phyloP scores from a whole-genome alignment of 2,888 invertebrate genomes.

The Lasiommata megera region DNA sequence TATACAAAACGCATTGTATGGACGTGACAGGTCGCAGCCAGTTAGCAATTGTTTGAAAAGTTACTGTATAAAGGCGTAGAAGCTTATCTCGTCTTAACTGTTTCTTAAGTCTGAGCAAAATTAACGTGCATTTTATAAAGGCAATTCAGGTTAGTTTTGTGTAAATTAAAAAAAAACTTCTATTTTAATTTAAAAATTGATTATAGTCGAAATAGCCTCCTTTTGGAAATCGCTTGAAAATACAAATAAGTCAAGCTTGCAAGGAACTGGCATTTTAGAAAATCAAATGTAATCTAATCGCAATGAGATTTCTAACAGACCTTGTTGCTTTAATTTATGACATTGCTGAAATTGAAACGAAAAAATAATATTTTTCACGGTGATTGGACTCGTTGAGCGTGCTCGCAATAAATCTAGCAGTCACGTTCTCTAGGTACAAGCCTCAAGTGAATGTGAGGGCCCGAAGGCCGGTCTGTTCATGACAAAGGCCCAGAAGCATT shows the following conservation, averaged over 20 bases:
- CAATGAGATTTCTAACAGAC: neutral
- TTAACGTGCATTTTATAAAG: too few relatives aligned
- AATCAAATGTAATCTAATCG: neutral
- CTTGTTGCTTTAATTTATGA: constrained; percentile 1
- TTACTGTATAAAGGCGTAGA: too few relatives aligned
- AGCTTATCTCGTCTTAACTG: too few relatives aligned
- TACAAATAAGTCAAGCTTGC: neutral
- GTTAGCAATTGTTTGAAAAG: too few relatives aligned
- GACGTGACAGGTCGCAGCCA: too few relatives aligned
- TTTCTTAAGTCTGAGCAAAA: too few relatives aligned
- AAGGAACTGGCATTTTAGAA: neutral
- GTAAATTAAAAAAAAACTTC: too few relatives aligned
- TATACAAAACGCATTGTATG: too few relatives aligned
- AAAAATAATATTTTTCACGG: neutral
- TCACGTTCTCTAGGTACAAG: constrained; percentile 18
- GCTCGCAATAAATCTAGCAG: constrained; percentile 8
- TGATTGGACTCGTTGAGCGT: constrained; percentile 5
- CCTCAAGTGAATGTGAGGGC: constrained; percentile 29
- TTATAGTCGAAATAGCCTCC: too few relatives aligned
- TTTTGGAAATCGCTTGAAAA: too few relatives aligned
- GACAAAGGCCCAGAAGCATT: constrained; percentile 36
- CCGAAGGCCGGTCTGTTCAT: constrained; percentile 34
- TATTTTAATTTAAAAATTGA: too few relatives aligned
- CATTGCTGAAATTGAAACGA: constrained; percentile 1
- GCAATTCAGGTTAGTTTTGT: too few relatives aligned